These are phyloP conservation scores for Tenebrio molitor DNA, from an alignment of 1,140 invertebrate species.

Conservation along the genomic window DNA sequence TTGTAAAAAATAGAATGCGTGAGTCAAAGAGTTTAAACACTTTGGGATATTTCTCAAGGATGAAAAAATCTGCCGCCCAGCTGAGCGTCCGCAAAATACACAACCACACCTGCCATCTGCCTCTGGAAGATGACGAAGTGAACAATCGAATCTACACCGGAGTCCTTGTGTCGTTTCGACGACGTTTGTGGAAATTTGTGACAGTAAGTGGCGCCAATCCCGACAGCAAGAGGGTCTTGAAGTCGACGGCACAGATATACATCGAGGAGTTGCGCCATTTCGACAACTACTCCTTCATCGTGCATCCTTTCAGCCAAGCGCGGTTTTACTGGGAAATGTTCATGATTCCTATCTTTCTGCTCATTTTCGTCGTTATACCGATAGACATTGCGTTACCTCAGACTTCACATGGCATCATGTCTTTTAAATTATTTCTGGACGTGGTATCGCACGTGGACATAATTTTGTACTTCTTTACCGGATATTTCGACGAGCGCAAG, in stretches of 20 bases:
- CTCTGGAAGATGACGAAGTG: neutral
- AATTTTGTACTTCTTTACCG: slow-evolving; percentile 43
- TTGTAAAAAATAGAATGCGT: no score
- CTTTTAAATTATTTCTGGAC: neutral
- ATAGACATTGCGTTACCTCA: neutral
- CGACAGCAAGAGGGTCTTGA: neutral
- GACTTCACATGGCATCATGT: neutral
- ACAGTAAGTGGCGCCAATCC: neutral
- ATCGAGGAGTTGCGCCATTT: neutral
- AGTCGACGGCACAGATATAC: neutral
- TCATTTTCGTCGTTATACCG: neutral
- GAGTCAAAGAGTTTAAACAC: no score
- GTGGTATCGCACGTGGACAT: slow-evolving; percentile 30
- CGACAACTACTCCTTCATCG: neutral
- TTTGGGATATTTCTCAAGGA: no score
- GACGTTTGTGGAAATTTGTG: neutral
- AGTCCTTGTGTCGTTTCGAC: neutral
- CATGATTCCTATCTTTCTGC: neutral
- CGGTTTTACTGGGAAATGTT: slow-evolving; percentile 5
- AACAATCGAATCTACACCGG: neutral
- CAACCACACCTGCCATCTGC: neutral
- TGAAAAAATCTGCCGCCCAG: no score
- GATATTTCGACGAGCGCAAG: slow-evolving; percentile 39
- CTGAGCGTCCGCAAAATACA: neutral
- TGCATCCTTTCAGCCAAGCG: neutral